Base-by-base conservation (phyloP, 2,797 vertebrate species). In the Lemur catta region DNA sequence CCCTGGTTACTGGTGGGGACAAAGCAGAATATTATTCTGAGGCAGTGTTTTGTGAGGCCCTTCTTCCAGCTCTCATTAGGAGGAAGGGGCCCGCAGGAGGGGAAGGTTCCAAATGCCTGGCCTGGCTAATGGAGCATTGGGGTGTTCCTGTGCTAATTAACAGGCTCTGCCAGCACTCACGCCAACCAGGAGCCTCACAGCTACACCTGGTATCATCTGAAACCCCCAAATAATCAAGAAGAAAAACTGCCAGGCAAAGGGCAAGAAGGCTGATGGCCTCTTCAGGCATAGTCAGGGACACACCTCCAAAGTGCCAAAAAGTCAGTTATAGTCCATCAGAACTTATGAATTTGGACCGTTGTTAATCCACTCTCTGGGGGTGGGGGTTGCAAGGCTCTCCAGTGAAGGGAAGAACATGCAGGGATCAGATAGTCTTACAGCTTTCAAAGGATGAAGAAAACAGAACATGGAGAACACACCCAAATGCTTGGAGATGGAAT, bases 21-120 rank as follows among this genome's bases (percentile, higher is more conserved):
- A 99, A 99, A 99, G 99, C 98, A 69, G 98, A 99, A 99, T 99
- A 99, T 99, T 99, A 99, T 99, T 99, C 99, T 99, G 99, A 99
- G 97, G 99, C 99, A 99, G 98, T 99, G 99, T 99, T 99, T 99
- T 99, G 99, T 99, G 99, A 99, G 98, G 98, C 98, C 99, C 98
- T 98, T 98, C 98, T 99, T 99, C 99, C 98, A 99, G 98, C 98
- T 99, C 99, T 99, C 99, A 99, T 99, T 99, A 99, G 99, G 98
- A 96, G 97, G 92, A 98, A 99, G 99, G 98, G 98, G 98, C 98
- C 97, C 98, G 97, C 96, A 98, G 98, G 97, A 90, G 82, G 98
- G 98, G 98, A 98, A 98, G 98, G 97, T 98, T 98, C 97, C 89
- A 95, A 98, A 98, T 98, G 98, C 98, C 98, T 98, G 98, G 98